phyloP scores from a whole-genome alignment of 2,113 vertebrate species.

The Heteronetta atricapilla region DNA sequence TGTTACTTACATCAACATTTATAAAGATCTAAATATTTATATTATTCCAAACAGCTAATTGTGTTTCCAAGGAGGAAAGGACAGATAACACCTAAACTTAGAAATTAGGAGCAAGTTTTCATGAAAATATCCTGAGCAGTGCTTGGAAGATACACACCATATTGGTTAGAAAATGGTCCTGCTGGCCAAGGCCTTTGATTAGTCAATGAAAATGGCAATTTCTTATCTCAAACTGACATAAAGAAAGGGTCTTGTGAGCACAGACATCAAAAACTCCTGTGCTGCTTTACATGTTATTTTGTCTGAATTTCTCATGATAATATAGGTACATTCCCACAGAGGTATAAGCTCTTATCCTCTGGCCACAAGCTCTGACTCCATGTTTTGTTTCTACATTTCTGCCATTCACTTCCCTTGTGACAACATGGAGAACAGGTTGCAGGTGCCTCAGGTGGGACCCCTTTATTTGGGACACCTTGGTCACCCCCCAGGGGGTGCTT shows the following conservation, averaged over 20 bases:
- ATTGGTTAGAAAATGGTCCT: not conserved
- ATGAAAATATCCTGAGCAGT: not conserved
- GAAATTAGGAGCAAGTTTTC: not conserved
- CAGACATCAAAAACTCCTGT: not conserved
- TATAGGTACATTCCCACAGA: not conserved
- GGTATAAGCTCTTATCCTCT: not conserved
- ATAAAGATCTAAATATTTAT: not conserved
- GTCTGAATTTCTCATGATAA: not conserved
- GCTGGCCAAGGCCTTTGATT: rapidly evolving
- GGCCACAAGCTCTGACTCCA: not conserved
- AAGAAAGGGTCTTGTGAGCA: not conserved
- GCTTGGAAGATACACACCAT: not conserved
- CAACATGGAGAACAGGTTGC: not conserved
- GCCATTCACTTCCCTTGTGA: not conserved
- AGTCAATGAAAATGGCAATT: not conserved
- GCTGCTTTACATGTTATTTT: not conserved
- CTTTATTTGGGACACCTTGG: not conserved
- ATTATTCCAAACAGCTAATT: not conserved
- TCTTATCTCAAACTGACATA: not conserved
- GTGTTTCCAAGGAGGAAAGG: not conserved
- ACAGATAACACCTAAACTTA: not conserved
- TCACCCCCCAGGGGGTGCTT: not conserved
- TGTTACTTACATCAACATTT: not conserved
- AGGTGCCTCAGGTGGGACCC: not conserved
- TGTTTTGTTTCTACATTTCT: not conserved